phyloP scores from a whole-genome alignment of 2,797 vertebrate species.

The Myripristis jacobus region DNA sequence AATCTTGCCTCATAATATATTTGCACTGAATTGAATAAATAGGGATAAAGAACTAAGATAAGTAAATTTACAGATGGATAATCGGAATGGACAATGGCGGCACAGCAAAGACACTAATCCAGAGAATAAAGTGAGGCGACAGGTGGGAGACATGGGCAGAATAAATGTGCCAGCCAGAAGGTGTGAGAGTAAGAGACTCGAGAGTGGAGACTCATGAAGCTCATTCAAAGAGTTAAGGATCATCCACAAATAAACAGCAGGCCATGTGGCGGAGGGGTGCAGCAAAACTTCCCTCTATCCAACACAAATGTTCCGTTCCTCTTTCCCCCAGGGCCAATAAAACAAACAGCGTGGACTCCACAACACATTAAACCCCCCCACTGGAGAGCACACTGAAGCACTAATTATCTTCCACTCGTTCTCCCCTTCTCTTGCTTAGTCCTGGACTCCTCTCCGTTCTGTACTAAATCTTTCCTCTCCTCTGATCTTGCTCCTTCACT shows the following conservation, averaged over 20 bases:
- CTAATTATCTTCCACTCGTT: slow-evolving; percentile 16
- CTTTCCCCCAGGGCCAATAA: slow-evolving; percentile 61
- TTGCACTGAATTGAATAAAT: slow-evolving; percentile 14
- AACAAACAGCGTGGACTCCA: slow-evolving; percentile 65
- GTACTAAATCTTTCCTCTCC: slow-evolving; percentile 2
- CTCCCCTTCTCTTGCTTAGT: slow-evolving; percentile 14
- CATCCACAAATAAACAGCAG: slow-evolving; percentile 53
- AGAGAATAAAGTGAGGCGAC: slow-evolving; percentile 31
- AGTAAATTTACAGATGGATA: neutral
- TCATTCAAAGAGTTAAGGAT: slow-evolving; percentile 46
- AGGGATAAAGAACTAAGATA: neutral
- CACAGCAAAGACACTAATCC: neutral
- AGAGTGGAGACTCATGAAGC: slow-evolving; percentile 37
- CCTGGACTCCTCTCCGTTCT: slow-evolving; percentile 22
- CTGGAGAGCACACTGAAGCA: neutral
- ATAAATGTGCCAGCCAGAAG: slow-evolving; percentile 21
- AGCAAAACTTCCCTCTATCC: slow-evolving; percentile 31
- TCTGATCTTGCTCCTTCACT: neutral
- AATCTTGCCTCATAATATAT: slow-evolving; percentile 24
- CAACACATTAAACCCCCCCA: slow-evolving; percentile 31
- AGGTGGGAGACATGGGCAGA: slow-evolving; percentile 17
- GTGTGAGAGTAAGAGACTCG: slow-evolving; percentile 37
- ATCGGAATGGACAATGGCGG: slow-evolving; percentile 26
- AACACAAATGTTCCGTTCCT: slow-evolving; percentile 65
- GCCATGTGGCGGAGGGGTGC: slow-evolving; percentile 42